These are phyloP conservation scores for Pantala flavescens DNA, from an alignment of 1,140 invertebrate species.

Conservation along the genomic window DNA sequence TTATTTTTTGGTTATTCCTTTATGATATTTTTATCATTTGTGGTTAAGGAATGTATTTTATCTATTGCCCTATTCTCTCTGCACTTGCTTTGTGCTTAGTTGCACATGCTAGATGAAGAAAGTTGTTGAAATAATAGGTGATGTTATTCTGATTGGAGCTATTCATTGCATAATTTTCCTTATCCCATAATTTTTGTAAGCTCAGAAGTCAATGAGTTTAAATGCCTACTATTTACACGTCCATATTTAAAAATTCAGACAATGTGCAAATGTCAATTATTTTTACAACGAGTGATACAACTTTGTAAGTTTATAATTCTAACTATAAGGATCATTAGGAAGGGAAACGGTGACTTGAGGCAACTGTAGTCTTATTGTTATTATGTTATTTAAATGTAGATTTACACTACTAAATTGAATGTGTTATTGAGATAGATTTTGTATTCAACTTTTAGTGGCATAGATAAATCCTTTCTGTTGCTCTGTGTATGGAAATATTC, in stretches of 20 bases:
- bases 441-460: neutral
- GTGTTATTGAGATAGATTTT: neutral
- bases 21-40: no score
- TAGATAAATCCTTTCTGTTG: neutral
- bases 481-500: no score
- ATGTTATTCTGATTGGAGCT: neutral
- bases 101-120: no score
- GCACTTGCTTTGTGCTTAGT: no score
- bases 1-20: no score
- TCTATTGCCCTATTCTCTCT: no score
- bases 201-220: conserved; percentile 6
- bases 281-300: conserved; percentile 10
- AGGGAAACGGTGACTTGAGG: neutral
- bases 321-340: conserved; percentile 3
- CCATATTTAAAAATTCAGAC: neutral
- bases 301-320: conserved; percentile 8
- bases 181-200: neutral
- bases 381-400: neutral
- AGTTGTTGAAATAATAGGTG: no score
- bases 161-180: neutral
- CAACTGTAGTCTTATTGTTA: neutral
- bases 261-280: conserved; percentile 7
- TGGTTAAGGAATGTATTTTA: no score
- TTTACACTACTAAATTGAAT: neutral
- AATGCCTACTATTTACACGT: conserved; percentile 9